A percentile compares a stretch with the other conserved stretches of the same genome.
These are phyloP conservation scores for Troides helena DNA, from an alignment of 2,888 invertebrate genomes.

Conservation along the genomic window DNA sequence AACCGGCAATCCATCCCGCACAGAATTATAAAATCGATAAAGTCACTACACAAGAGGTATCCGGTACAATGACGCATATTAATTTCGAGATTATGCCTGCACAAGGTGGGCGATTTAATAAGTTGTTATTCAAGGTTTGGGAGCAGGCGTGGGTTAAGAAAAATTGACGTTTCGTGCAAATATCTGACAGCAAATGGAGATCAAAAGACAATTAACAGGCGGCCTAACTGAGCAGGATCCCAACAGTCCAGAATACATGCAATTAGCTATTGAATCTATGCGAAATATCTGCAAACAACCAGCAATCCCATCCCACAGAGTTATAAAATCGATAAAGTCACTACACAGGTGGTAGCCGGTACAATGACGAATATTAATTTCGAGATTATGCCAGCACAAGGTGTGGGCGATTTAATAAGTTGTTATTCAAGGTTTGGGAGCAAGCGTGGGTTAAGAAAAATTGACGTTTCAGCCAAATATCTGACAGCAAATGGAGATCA, in stretches of 20 bases:
- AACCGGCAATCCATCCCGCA: constrained; percentile 38
- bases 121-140: constrained; percentile 40
- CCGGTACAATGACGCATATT: constrained; percentile 46
- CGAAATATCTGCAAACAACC: neutral
- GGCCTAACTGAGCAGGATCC: neutral
- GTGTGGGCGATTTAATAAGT: constrained; percentile 12
- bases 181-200: neutral
- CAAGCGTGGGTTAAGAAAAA: constrained; percentile 40
- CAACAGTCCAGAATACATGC: neutral
- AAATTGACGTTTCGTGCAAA: neutral
- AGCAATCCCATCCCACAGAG: neutral
- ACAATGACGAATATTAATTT: neutral
- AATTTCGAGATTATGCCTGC: constrained; percentile 46
- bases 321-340: neutral
- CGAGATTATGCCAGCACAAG: neutral
- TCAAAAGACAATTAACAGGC: neutral
- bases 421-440: constrained; percentile 45
- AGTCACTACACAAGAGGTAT: constrained; percentile 44
- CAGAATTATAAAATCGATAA: constrained; percentile 43
- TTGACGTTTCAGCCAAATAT: constrained; percentile 35
- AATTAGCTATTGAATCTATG: neutral
- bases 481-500: neutral
- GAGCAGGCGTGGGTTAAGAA: neutral
- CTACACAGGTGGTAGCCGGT: neutral
- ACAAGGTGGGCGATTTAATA: constrained; percentile 37